A percentile compares a stretch with the other conserved stretches of the same genome.
Evolutionary conservation across 2,888 invertebrate genomes (phyloP).

Genomic region (Antheraea assamensis): DNA sequence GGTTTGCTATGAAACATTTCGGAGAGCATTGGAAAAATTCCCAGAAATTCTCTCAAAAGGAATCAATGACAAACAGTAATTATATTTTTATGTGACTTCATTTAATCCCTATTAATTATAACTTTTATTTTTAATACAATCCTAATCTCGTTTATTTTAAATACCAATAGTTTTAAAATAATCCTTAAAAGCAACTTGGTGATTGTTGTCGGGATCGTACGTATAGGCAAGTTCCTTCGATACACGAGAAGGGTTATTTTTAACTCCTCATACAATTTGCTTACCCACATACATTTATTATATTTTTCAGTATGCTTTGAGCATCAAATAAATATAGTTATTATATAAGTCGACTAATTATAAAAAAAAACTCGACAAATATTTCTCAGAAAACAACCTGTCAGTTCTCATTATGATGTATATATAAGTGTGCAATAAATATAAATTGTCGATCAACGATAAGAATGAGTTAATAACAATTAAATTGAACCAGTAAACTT

Average conservation of each 20-base stretch:
- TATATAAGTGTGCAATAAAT: slow-evolving; percentile 18
- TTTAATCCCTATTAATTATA: slow-evolving; percentile 5
- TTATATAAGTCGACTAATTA: slow-evolving; percentile 10
- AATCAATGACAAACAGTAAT: slow-evolving; percentile 27
- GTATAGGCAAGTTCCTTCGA: slow-evolving; percentile 78
- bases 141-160: too few relatives aligned
- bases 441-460: neutral
- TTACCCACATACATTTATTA: slow-evolving; percentile 83
- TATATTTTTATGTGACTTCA: slow-evolving; percentile 26
- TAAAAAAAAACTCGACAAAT: slow-evolving; percentile 10
- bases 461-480: neutral
- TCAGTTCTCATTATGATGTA: slow-evolving; percentile 9
- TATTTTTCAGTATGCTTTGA: slow-evolving; percentile 84
- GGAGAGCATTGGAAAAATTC: slow-evolving; percentile 44
- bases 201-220: slow-evolving; percentile 84
- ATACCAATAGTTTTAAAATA: slow-evolving; percentile 40
- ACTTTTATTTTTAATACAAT: slow-evolving; percentile 5
- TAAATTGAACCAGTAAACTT: slow-evolving; percentile 2
- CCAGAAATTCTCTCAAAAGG: slow-evolving; percentile 4
- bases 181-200: slow-evolving; percentile 69
- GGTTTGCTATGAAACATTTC: slow-evolving; percentile 82
- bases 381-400: slow-evolving; percentile 28
- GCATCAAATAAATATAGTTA: slow-evolving; percentile 64
- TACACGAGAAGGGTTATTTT: slow-evolving; percentile 78
- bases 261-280: slow-evolving; percentile 81